Conservation (phyloP, 1,140 invertebrate genomes). For the Magallana gigas region DNA sequence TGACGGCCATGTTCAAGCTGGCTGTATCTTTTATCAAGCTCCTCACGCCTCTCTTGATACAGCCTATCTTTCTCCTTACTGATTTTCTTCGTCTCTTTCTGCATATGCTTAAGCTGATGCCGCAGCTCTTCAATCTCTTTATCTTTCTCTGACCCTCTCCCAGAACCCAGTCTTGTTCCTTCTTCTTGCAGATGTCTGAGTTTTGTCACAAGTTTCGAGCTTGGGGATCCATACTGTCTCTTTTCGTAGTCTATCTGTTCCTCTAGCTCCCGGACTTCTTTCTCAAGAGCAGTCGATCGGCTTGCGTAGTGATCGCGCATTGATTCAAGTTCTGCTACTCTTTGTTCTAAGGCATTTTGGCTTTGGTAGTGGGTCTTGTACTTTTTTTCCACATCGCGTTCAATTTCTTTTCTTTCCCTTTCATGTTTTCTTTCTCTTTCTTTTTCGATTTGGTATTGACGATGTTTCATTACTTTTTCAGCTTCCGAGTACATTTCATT, state of each 20-base stretch:
- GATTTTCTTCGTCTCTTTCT: not conserved
- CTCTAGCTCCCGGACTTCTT: not conserved
- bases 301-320: not conserved
- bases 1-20: conserved; percentile 2
- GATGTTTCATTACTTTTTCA: conserved; percentile 20
- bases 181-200: not conserved
- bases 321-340: conserved; percentile 35
- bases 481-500: conserved; percentile 47
- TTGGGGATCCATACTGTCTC: not conserved
- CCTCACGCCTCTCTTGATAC: not conserved
- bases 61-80: conserved; percentile 1
- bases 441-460: conserved; percentile 42
- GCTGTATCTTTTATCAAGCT: not conserved
- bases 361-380: conserved; percentile 73
- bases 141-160: not conserved
- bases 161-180: not conserved
- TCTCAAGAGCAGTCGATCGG: not conserved
- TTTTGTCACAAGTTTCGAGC: not conserved
- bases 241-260: conserved; percentile 4
- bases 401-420: conserved; percentile 46
- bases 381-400: conserved; percentile 74
- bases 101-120: not conserved
- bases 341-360: not conserved
- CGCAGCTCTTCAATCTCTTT: conserved; percentile 6
- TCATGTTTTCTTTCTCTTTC: conserved; percentile 44